Base-by-base conservation (phyloP, 2,797 vertebrate species). In the Sandelia bainsii region DNA sequence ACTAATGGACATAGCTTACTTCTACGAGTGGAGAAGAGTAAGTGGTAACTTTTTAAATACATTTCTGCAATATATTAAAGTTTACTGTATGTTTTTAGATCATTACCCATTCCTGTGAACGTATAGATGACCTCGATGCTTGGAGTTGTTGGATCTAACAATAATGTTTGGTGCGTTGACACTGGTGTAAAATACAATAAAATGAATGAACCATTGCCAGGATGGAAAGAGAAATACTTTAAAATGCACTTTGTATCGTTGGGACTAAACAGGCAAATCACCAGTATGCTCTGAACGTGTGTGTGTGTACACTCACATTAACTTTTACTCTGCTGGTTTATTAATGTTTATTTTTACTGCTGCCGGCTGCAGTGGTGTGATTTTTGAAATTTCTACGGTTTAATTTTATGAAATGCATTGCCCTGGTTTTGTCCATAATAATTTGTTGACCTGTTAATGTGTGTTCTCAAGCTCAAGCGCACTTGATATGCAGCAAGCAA, bases 1-100 rank as follows among this genome's bases (percentile, higher is more conserved):
- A 45, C 96, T 99, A 89, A 98, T 99, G 98, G 98, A 99, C 72
- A 98, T 99, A 0, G 96, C 98, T 51, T 99, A 99, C 87, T 99
- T 99, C 86, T 99, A 98, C 48, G 97, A 98, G 65, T 99, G 98
- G 96, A 95, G 98, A 94, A 92, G 97, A 94, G 98, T 99, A 85
- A 96, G 96, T 61, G 29, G 37, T 52, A n/a, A 2, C 22, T 20
- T 52, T 53, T 50, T 0, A 46, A 1, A 42, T 25, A 7, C 3
- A 17, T 23, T 25, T 20, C 10, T 29, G n/a, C 1, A 4, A 6
- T 22, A 20, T 34, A 9, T 34, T 13, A 44, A 17, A 8, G 34
- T 37, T 37, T 25, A 13, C 20, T 39, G 10, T 37, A n/a, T 68
- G 39, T 37, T 44, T 34, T 25, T 10, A 22, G 40, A 51, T 29